Evolutionary conservation across 1,140 invertebrate species (phyloP), one percentile per base, ranked within the genome.

Genomic region (Drosophila lowei): DNA sequence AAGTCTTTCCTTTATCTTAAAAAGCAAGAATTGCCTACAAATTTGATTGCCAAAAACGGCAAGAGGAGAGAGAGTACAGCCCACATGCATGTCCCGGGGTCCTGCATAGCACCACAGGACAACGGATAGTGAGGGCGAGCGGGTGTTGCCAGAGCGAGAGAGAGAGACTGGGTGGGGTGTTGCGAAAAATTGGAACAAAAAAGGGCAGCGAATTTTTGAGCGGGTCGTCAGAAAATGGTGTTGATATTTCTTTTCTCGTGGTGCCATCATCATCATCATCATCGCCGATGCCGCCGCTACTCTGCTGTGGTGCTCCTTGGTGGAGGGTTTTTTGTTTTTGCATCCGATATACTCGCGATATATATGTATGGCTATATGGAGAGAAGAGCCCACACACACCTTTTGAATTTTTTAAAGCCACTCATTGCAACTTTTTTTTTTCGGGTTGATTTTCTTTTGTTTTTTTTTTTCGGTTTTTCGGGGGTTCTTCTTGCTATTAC

Each of bases 171-270:
- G 18, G 34, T 23, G 28, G 9, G 3, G 16, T 16, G 8, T 28
- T 42, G 61, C 48, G n/a, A 77, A 64, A 84, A 84, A 75, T 75
- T 84, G 76, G 80, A 75, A 79, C 79, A 84, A 84, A 83, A 84
- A 55, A 68, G 72, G 61, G 47, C 64, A 79, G 9, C 57, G 60
- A 60, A 34, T 63, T 21, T 18, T 48, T 41, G 54, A 78, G 73
- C 79, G 42, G 78, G 78, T 25, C 23, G 23, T 25, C 23, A 25
- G 4, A 25, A 25, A 25, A 25, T 25, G 23, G 23, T 70, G 78
- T 81, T 81, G 74, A 83, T 78, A 75, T 52, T 15, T 66, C 34
- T 38, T 38, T 83, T 78, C 79, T 75, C 71, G 60, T 63, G 61
- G 65, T 77, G 67, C 50, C 71, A 50, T 41, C 50, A 52, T 58